Conservation (phyloP, 2,888 invertebrate genomes). For the Alsophila aescularia region DNA sequence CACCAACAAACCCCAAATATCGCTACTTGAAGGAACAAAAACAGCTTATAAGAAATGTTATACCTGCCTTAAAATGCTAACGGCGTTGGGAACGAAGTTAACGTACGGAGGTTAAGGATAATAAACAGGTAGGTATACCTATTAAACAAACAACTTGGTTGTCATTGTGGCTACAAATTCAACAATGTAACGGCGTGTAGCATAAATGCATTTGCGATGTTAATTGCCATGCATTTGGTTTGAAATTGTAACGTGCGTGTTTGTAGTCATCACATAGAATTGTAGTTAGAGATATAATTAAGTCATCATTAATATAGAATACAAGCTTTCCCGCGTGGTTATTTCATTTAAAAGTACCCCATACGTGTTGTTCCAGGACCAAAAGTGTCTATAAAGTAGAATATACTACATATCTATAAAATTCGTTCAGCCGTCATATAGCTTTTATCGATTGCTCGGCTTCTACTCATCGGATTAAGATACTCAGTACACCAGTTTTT, state of each 20-base stretch:
- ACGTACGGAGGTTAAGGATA: too few relatives aligned
- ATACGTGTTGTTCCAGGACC: too few relatives aligned
- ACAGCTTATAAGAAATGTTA: conserved; percentile 17
- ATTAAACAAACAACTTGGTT: conserved; percentile 1
- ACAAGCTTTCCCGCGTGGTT: too few relatives aligned
- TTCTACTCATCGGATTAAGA: too few relatives aligned
- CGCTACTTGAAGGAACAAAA: conserved; percentile 1
- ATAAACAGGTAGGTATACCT: conserved; percentile 6
- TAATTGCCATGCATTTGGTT: not conserved
- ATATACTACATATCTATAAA: too few relatives aligned
- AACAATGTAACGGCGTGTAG: not conserved
- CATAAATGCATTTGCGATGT: conserved; percentile 5
- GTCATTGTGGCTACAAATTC: not conserved
- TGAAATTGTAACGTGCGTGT: not conserved
- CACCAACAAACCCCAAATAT: conserved; percentile 4
- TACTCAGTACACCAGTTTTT: too few relatives aligned
- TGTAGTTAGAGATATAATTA: not conserved
- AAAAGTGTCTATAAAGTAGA: too few relatives aligned
- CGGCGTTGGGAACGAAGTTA: not conserved
- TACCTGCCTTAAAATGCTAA: conserved; percentile 13
- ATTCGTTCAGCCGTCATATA: too few relatives aligned
- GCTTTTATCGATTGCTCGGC: too few relatives aligned
- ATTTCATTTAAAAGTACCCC: too few relatives aligned
- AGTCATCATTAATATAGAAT: not conserved
- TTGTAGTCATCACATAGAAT: not conserved